Base-by-base conservation (phyloP, 37 sponge, comb jelly and placozoan species). In the Cliona cf. orientalis region DNA sequence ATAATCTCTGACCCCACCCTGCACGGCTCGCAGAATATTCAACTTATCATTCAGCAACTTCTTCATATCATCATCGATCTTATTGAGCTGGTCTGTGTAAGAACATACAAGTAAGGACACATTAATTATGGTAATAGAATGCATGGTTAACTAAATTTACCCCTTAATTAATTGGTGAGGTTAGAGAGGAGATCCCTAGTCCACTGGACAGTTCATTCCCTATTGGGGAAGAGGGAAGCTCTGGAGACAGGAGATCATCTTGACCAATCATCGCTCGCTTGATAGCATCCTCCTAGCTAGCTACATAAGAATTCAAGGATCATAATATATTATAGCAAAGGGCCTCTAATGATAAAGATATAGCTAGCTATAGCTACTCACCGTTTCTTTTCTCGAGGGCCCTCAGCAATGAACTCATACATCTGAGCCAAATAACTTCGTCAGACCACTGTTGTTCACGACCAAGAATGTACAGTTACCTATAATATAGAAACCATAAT, bases 331-430 rank as follows among this genome's bases (percentile, higher is more conserved):
- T 19, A n/a, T n/a, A n/a, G n/a, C n/a, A n/a, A n/a, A n/a, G n/a
- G n/a, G n/a, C n/a, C n/a, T n/a, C n/a, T n/a, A n/a, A n/a, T n/a
- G n/a, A n/a, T n/a, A n/a, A n/a, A n/a, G n/a, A n/a, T n/a, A n/a
- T n/a, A n/a, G n/a, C n/a, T n/a, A n/a, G n/a, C n/a, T n/a, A n/a
- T n/a, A n/a, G n/a, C n/a, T n/a, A 81, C 80, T 90, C 37, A 91
- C 81, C 58, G 70, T 55, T 80, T 81, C 86, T 89, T 93, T 42
- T 85, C 86, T 42, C n/a, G 61, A 22, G 82, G 63, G 1, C 63
- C 72, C 64, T 89, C 93, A 34, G 87, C 87, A 1, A 57, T 74
- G 66, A 86, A 78, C 77, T 93, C 90, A 38, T 93, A 89, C 93
- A 89, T 83, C 42, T 85, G 84, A 34, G 94, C 90, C 71, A 72